Evolutionary conservation across 2,888 invertebrate genomes (phyloP).

Genomic region (Diabrotica balteata): DNA sequence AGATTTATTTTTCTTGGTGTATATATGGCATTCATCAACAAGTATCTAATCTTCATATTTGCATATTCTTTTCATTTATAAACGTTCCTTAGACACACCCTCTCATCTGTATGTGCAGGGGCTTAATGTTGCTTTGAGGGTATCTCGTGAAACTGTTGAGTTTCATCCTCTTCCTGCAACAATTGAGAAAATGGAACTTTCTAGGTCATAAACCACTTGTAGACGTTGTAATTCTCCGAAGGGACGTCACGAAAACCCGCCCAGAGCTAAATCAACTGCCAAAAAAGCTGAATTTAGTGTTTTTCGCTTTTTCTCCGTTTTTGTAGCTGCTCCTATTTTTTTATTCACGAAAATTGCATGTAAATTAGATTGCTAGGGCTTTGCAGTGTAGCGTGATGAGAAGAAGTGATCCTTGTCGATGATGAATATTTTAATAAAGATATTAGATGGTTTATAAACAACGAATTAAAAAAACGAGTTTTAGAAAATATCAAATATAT

Average conservation of each 20-base stretch:
- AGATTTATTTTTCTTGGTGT: too few species aligned
- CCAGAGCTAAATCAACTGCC: constrained; percentile 34
- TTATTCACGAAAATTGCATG: neutral
- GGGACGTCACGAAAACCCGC: constrained; percentile 32
- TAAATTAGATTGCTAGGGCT: neutral
- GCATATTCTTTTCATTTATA: constrained; percentile 4
- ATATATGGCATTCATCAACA: too few species aligned
- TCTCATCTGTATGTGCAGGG: neutral
- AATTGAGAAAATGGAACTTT: constrained; percentile 32
- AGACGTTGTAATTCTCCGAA: constrained; percentile 34
- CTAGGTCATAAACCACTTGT: constrained; percentile 38
- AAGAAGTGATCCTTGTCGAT: too few species aligned
- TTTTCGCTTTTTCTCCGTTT: constrained; percentile 8
- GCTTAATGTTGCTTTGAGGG: constrained; percentile 9
- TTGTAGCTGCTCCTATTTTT: neutral
- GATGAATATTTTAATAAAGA: too few species aligned
- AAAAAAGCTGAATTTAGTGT: constrained; percentile 13
- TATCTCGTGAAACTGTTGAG: constrained; percentile 19
- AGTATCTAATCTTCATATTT: neutral
- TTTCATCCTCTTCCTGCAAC: constrained; percentile 18
- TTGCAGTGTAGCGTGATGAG: neutral
- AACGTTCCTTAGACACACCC: neutral
- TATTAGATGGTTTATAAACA: too few species aligned
- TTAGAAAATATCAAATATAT: too few species aligned
- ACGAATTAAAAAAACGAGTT: too few species aligned